phyloP scores from a whole-genome alignment of 2,888 invertebrate genomes.

The Drosophila colorata region DNA sequence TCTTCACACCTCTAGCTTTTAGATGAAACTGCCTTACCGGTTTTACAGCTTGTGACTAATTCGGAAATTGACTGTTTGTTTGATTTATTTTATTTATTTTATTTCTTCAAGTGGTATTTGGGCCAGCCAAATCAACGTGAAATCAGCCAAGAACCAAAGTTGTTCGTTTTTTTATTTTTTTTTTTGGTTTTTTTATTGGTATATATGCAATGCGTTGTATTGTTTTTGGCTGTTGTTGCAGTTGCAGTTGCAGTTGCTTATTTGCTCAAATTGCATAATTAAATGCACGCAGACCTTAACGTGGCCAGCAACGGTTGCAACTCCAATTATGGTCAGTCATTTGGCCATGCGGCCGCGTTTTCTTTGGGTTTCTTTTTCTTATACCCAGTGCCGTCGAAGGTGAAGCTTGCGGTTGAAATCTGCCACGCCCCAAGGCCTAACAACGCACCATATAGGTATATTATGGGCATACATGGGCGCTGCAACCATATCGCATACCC shows the following conservation, averaged over 20 bases:
- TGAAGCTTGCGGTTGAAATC: conserved; percentile 54
- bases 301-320: conserved; percentile 44
- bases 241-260: conserved; percentile 40
- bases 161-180: not conserved
- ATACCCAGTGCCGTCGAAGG: conserved; percentile 53
- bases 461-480: too few relatives aligned
- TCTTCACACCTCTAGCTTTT: conserved; percentile 54
- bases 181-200: not conserved
- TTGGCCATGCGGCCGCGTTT: conserved; percentile 63
- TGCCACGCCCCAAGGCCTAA: conserved; percentile 36
- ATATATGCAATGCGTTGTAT: conserved; percentile 5
- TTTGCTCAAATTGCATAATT: conserved; percentile 80
- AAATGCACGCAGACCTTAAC: conserved; percentile 78
- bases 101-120: conserved; percentile 52
- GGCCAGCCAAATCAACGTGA: conserved; percentile 43
- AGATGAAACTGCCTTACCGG: conserved; percentile 53
- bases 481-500: conserved; percentile 1
- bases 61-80: conserved; percentile 31
- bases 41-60: conserved; percentile 63
- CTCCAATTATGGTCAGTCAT: conserved; percentile 70
- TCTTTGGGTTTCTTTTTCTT: conserved; percentile 47
- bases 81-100: conserved; percentile 19
- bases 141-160: conserved; percentile 55
- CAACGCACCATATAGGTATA: not conserved
- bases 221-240: conserved; percentile 24